These are phyloP conservation scores for Callosobruchus maculatus DNA, from an alignment of 2,888 invertebrate species.

Conservation along the genomic window DNA sequence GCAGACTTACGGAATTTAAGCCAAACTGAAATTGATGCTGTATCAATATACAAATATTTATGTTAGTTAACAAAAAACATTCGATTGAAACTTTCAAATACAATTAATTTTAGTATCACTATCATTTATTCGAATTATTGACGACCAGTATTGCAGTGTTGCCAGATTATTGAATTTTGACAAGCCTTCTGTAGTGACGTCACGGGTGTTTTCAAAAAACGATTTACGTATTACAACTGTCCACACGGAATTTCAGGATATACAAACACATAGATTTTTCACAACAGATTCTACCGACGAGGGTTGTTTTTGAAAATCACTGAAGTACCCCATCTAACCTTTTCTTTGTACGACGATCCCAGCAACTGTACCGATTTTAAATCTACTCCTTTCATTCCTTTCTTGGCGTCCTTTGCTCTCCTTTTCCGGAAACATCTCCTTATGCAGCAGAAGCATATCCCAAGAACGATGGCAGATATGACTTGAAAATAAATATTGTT, in stretches of 20 bases:
- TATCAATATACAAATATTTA: no score
- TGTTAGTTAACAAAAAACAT: no score
- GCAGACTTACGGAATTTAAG: no score
- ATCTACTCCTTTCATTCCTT: conserved; percentile 91
- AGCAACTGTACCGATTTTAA: conserved; percentile 94
- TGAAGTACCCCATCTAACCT: conserved; percentile 58
- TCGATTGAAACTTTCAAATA: no score
- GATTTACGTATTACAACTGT: background rate
- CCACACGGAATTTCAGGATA: background rate
- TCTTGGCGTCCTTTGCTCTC: conserved; percentile 91
- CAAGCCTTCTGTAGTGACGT: background rate
- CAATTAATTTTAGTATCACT: background rate
- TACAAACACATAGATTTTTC: background rate
- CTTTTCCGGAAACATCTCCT: conserved; percentile 88
- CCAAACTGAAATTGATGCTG: no score
- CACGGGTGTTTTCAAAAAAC: background rate
- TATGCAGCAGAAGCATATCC: conserved; percentile 88
- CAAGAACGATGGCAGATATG: conserved; percentile 74
- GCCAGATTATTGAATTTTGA: background rate
- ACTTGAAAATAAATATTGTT: conserved; percentile 48
- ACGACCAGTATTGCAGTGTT: background rate
- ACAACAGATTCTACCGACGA: background rate
- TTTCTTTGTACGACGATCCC: conserved; percentile 96
- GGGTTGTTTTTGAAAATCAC: background rate
- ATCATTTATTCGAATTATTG: background rate